Evolutionary conservation across 2,888 invertebrate species (phyloP).

Genomic region (Callinectes sapidus): DNA sequence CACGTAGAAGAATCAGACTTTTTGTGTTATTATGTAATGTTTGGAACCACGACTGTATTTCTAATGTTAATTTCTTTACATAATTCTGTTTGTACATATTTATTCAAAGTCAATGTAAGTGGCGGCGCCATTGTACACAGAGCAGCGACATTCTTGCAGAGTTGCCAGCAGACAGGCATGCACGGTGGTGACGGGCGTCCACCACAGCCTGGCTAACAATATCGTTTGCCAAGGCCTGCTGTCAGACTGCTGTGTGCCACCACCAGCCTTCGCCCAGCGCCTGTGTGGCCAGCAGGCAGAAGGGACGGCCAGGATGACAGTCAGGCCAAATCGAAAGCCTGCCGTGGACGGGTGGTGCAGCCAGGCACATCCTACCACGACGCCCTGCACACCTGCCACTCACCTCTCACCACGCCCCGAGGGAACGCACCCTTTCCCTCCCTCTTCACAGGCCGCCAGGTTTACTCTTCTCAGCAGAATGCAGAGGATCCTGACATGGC

Average conservation of each 20-base stretch:
- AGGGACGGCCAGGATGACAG: background rate
- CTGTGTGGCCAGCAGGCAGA: background rate
- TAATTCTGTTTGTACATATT: background rate
- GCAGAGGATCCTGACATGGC: background rate
- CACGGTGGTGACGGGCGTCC: background rate
- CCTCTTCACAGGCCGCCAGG: background rate
- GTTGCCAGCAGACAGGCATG: background rate
- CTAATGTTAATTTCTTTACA: background rate
- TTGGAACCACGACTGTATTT: background rate
- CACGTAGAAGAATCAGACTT: background rate
- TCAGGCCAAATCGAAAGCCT: background rate
- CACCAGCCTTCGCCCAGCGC: background rate
- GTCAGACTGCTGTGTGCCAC: background rate
- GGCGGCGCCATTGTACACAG: background rate
- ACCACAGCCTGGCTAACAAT: background rate
- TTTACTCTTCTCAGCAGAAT: background rate
- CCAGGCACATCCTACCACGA: background rate
- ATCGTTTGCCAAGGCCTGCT: background rate
- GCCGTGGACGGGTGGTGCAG: background rate
- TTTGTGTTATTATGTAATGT: background rate
- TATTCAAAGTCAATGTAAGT: background rate
- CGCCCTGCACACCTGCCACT: background rate
- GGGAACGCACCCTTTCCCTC: background rate
- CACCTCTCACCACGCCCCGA: background rate
- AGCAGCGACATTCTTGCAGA: background rate